A percentile compares a stretch with the other conserved stretches of the same genome.
phyloP scores from a whole-genome alignment of 1,140 invertebrate species.

The Yoshiicerus persimilis region DNA sequence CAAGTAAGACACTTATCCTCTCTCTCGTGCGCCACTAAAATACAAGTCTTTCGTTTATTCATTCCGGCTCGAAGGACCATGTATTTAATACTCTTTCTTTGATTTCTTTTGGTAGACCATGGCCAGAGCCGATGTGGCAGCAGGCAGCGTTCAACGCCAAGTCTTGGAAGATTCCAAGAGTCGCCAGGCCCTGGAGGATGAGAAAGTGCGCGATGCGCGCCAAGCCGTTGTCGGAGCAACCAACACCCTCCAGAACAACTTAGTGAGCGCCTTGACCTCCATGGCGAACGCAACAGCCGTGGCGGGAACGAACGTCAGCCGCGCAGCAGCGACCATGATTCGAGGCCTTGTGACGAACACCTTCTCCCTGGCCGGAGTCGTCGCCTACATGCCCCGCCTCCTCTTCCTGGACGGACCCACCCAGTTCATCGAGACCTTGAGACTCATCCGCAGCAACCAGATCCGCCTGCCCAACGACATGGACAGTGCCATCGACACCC shows the following conservation, averaged over 20 bases:
- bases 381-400: slow-evolving; percentile 48
- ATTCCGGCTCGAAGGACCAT: too few relatives aligned
- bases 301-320: slow-evolving; percentile 43
- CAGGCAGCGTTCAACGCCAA: neutral
- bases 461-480: slow-evolving; percentile 47
- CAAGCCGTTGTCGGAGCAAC: slow-evolving; percentile 45
- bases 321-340: slow-evolving; percentile 43
- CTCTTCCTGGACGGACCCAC: slow-evolving; percentile 49
- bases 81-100: too few relatives aligned
- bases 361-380: slow-evolving; percentile 44
- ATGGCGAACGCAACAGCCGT: slow-evolving; percentile 45
- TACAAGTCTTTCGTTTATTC: neutral
- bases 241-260: slow-evolving; percentile 37
- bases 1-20: slow-evolving; percentile 26
- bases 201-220: slow-evolving; percentile 43
- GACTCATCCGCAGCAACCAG: slow-evolving; percentile 48
- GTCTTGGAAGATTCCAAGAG: neutral
- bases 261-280: slow-evolving; percentile 35
- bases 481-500: slow-evolving; percentile 47
- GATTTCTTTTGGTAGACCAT: neutral
- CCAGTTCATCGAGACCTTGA: slow-evolving; percentile 48
- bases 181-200: slow-evolving; percentile 32
- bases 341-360: slow-evolving; percentile 47
- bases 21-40: neutral
- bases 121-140: neutral